phyloP scores from a whole-genome alignment of 2,888 invertebrate species.

The Caenorhabditis sp. region DNA sequence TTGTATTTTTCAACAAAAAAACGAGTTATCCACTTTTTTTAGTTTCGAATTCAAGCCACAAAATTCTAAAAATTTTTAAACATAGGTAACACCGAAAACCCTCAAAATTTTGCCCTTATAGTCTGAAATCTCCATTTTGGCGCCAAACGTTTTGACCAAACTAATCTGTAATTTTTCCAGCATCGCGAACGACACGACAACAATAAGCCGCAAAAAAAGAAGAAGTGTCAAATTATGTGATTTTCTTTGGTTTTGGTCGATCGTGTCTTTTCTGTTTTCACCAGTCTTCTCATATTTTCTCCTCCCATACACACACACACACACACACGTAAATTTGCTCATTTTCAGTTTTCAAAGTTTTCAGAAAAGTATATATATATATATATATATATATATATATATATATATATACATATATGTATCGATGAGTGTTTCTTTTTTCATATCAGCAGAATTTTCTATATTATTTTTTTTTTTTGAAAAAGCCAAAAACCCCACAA shows the following conservation, averaged over 20 bases:
- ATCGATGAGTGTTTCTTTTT: not conserved
- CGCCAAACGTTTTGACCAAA: not conserved
- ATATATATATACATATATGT: too few relatives aligned
- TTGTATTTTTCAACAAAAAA: too few relatives aligned
- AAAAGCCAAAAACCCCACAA: not conserved
- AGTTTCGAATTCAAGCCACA: too few relatives aligned
- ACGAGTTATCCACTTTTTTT: too few relatives aligned
- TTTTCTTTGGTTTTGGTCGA: too few relatives aligned
- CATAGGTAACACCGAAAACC: too few relatives aligned
- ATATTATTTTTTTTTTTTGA: conserved; percentile 27
- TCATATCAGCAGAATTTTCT: conserved; percentile 3
- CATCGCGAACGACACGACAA: conserved; percentile 46
- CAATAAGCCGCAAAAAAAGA: conserved; percentile 50
- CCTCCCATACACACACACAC: too few relatives aligned
- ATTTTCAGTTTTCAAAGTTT: not conserved
- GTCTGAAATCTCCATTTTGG: too few relatives aligned
- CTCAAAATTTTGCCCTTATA: too few relatives aligned
- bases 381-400: too few relatives aligned
- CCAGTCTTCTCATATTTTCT: conserved; percentile 2
- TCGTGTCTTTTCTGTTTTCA: not conserved
- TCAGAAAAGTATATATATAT: too few relatives aligned
- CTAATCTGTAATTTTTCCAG: conserved; percentile 14
- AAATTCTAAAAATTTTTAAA: too few relatives aligned
- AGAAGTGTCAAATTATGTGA: conserved; percentile 53
- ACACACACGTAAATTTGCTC: not conserved